These are phyloP conservation scores for Leucoraja ocellata DNA, from an alignment of 2,797 vertebrate species.

Conservation along the genomic window DNA sequence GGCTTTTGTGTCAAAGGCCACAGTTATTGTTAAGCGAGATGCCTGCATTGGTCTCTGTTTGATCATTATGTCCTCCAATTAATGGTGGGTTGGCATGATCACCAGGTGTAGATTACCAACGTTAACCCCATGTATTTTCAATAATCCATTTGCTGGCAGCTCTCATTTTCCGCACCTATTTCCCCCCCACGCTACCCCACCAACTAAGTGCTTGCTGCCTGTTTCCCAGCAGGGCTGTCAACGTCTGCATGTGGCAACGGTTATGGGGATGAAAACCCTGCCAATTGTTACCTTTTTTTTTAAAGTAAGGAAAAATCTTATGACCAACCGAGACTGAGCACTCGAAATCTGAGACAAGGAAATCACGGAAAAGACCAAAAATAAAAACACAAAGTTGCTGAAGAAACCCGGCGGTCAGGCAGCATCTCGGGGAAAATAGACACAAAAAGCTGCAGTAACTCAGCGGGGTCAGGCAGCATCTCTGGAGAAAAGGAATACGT, in stretches of 20 bases:
- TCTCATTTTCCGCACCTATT: background rate
- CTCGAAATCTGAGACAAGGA: background rate
- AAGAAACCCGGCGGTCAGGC: too few species aligned
- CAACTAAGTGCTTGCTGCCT: background rate
- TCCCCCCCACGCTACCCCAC: background rate
- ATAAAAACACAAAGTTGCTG: too few species aligned
- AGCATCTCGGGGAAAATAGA: too few species aligned
- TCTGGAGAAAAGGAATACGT: too few species aligned
- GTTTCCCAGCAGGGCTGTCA: background rate
- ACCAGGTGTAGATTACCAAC: background rate
- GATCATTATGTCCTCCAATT: conserved; percentile 26
- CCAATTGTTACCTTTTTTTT: background rate
- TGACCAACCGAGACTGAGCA: too few species aligned
- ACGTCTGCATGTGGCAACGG: background rate
- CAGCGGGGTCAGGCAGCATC: too few species aligned
- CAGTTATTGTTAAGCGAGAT: conserved; percentile 28
- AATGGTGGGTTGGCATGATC: background rate
- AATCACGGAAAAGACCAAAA: background rate
- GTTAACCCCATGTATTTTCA: background rate
- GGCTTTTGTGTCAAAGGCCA: conserved; percentile 35
- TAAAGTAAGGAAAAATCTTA: too few species aligned
- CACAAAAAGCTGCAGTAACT: too few species aligned
- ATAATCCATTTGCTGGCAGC: background rate
- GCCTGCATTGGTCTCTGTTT: conserved; percentile 12
- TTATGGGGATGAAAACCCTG: background rate